Evolutionary conservation across 1,140 invertebrate species (phyloP).

Genomic region (Coelopa frigida): DNA sequence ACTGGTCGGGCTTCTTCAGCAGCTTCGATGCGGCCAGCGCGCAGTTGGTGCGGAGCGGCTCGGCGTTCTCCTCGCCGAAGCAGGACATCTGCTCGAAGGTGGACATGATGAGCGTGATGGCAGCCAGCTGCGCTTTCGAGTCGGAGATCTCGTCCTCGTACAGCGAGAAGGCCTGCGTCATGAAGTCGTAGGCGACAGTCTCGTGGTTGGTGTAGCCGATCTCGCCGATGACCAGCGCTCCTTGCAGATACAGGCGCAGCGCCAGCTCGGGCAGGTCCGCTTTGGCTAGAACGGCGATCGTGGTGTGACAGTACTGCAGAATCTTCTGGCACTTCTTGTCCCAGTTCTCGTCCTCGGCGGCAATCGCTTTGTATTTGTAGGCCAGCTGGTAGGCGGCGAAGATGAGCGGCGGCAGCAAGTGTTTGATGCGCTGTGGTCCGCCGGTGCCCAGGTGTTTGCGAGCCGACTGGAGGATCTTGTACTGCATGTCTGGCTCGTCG

Average conservation of each 20-base stretch:
- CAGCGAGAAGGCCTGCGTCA: constrained; percentile 95
- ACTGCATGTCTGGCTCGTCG: constrained; percentile 85
- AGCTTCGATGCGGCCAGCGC: constrained; percentile 90
- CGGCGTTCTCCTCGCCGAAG: constrained; percentile 95
- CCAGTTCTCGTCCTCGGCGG: constrained; percentile 92
- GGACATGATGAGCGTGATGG: constrained; percentile 91
- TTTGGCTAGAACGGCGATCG: constrained; percentile 87
- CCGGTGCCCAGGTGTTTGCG: constrained; percentile 85
- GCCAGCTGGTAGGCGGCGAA: constrained; percentile 91
- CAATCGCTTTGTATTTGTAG: constrained; percentile 69
- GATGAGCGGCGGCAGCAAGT: constrained; percentile 91
- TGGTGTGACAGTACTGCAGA: constrained; percentile 95
- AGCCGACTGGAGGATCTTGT: constrained; percentile 79
- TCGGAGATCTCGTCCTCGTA: constrained; percentile 99
- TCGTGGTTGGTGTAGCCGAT: constrained; percentile 93
- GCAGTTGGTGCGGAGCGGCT: constrained; percentile 90
- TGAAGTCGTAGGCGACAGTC: constrained; percentile 96
- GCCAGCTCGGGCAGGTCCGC: constrained; percentile 90
- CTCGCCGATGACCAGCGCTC: constrained; percentile 85
- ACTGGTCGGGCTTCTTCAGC: constrained; percentile 96
- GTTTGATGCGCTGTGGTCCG: constrained; percentile 79
- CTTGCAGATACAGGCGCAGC: constrained; percentile 88
- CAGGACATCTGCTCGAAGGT: constrained; percentile 92
- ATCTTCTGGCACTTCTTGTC: constrained; percentile 98
- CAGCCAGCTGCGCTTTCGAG: constrained; percentile 91